Evolutionary conservation across 2,113 vertebrate genomes (phyloP), one percentile per base, ranked within the genome.

Genomic region (Eurystomus gularis): DNA sequence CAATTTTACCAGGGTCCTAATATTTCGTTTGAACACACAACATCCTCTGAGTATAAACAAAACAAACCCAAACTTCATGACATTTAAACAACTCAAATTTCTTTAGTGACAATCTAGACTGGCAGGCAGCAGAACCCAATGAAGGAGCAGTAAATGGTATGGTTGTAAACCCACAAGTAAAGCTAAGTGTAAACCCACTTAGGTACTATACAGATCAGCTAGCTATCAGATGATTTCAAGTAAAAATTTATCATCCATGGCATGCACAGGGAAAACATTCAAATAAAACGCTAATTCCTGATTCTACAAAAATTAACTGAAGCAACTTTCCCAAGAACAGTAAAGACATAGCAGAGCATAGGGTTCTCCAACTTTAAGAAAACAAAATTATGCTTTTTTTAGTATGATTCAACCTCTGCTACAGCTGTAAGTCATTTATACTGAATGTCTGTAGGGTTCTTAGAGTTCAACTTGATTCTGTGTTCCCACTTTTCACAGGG

Each of bases 11-110:
- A 75, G 80, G 61, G 40, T 80, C 62, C 18, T 28, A 35, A 11
- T 90, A 66, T 51, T 93, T 84, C 49, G 42, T 81, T 33, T 91
- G 68, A 83, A 82, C 60, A 48, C n/a, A 62, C 2, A 20, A 18
- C 40, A 37, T 17, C 21, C 5, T 46, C 33, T 83, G 84, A 90
- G 84, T 95, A 80, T 81, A 35, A 84, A 62, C 49, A 90, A 94
- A 96, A 69, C 37, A 82, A 86, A 58, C 20, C 25, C 21, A 37
- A 71, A 40, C 42, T 31, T 69, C 29, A 72, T 46, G 48, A 76
- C 65, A 70, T 96, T 95, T 85, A 82, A 96, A 88, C 79, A 82
- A 80, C 31, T 88, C 55, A 40, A 24, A 90, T 78, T 95, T 83
- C 69, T 80, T 85, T 35, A 70, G 66, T 82, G 73, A 57, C 28